Conservation (phyloP, 1,140 invertebrate species). For the Leptinotarsa lineolata region DNA sequence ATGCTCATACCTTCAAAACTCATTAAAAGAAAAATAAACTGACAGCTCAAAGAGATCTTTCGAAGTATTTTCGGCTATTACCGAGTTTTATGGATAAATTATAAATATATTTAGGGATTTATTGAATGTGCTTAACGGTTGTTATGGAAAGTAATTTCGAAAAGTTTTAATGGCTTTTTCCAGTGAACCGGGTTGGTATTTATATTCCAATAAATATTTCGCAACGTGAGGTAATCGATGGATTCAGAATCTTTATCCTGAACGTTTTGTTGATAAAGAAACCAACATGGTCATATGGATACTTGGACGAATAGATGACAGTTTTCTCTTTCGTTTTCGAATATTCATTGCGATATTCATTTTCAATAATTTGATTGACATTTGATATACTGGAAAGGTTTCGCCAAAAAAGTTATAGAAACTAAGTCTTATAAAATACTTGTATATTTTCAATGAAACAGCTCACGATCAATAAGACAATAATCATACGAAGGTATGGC, state of each 20-base stretch:
- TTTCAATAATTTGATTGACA: no score
- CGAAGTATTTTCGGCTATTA: neutral
- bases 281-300: neutral
- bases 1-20: conserved; percentile 3
- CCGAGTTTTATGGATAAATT: conserved; percentile 1
- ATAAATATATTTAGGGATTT: conserved; percentile 3
- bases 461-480: no score
- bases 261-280: neutral
- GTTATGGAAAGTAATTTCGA: neutral
- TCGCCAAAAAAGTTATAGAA: no score
- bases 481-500: no score
- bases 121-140: conserved; percentile 5
- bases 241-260: neutral
- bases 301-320: no score
- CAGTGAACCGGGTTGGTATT: neutral
- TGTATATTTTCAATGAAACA: no score
- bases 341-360: no score
- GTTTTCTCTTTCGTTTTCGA: no score
- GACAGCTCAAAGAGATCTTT: neutral
- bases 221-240: neutral
- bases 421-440: no score
- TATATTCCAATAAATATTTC: neutral
- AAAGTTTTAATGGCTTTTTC: conserved; percentile 1
- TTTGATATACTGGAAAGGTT: no score
- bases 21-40: neutral